A percentile compares a stretch with the other conserved stretches of the same genome.
These are phyloP conservation scores for Cotesia typhae DNA, from an alignment of 1,140 invertebrate species.

Conservation along the genomic window DNA sequence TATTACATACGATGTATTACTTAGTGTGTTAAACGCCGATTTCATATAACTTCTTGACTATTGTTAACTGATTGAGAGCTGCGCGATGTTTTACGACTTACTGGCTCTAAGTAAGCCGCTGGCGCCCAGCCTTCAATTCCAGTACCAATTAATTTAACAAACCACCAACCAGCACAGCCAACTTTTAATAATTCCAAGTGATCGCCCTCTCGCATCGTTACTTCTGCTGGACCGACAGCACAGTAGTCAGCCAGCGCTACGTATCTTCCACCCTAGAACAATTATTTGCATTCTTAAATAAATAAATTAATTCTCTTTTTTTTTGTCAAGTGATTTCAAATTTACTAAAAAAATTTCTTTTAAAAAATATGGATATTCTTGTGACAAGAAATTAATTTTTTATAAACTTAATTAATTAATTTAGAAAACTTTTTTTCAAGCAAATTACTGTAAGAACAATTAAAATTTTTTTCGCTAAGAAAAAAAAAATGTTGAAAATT, in stretches of 20 bases:
- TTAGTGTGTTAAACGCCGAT: conserved; percentile 64
- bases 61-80: conserved; percentile 66
- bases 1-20: conserved; percentile 11
- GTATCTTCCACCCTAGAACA: conserved; percentile 74
- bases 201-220: conserved; percentile 89
- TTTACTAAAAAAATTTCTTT: no score
- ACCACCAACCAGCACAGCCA: conserved; percentile 96
- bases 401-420: no score
- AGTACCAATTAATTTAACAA: conserved; percentile 81
- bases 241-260: conserved; percentile 91
- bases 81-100: conserved; percentile 77
- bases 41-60: conserved; percentile 65
- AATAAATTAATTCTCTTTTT: conserved; percentile 16
- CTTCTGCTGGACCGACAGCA: conserved; percentile 86
- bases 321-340: no score
- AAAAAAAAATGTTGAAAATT: no score
- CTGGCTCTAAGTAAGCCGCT: conserved; percentile 87
- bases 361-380: no score
- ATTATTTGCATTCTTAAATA: conserved; percentile 29
- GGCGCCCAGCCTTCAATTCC: conserved; percentile 91
- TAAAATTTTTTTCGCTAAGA: no score
- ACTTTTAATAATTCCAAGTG: conserved; percentile 87
- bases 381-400: no score
- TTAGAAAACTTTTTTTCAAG: no score
- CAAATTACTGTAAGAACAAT: no score